Base-by-base conservation (phyloP, 2,888 invertebrate species). In the Ceraclea dissimilis region DNA sequence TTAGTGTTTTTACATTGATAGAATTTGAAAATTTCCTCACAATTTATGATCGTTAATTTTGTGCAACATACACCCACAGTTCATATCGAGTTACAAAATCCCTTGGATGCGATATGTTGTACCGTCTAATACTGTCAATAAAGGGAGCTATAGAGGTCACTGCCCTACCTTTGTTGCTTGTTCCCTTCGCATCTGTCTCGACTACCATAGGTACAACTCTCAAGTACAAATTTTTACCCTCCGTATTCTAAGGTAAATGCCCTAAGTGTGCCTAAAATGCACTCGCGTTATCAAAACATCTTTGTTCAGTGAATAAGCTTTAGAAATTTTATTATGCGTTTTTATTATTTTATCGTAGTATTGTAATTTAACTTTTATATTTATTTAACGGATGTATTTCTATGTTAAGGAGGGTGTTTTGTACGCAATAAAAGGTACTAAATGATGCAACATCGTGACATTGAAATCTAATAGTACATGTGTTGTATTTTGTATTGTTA, bases 91-190 rank as follows among this genome's bases (percentile, higher is more conserved):
- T 43, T 17, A 6, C 26, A 26, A 43, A 8, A 43, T 43, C n/a
- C 43, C n/a, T 43, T 43, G 4, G 43, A 16, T 43, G 13, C 17
- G 43, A 43, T 5, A 34, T 49, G 54, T 49, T 22, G 16, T 34
- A 48, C 44, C 33, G 63, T 64, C 65, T 63, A 66, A 67, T 18
- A 13, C 17, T 17, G 4, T 26, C 26, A 26, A 26, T 26, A 49
- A 31, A 22, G 21, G 49, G 49, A 49, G 49, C 67, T 31, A n/a
- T n/a, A 10, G 55, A 58, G 58, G 51, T 52, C 58, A 49, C 52
- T 58, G 58, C 58, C 49, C 34, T 43, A 43, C 34, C 34, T 26
- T 26, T 26, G 26, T 26, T 26, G n/a, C n/a, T 34, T 16, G 34
- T n/a, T 20, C 43, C 22, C 52, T 48, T 26, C 51, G 54, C 54